phyloP scores from a whole-genome alignment of 2,888 invertebrate species.

The Lasioglossum leucozonium region DNA sequence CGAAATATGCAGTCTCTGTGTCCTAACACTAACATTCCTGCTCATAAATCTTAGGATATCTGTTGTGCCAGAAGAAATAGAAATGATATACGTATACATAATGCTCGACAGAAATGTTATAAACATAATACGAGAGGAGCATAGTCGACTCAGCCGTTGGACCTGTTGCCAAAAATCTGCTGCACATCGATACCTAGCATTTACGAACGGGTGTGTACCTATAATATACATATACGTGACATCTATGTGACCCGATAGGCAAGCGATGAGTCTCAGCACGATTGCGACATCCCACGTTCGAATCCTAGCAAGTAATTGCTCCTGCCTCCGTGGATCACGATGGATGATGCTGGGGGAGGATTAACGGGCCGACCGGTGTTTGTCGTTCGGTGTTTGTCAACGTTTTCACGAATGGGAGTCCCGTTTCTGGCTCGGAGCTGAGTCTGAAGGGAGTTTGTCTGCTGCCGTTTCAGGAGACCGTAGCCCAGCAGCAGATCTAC shows the following conservation, averaged over 20 bases:
- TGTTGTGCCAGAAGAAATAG: background rate
- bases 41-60: background rate
- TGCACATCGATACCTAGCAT: background rate
- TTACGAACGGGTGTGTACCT: constrained; percentile 1
- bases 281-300: background rate
- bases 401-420: constrained; percentile 1
- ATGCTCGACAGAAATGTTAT: background rate
- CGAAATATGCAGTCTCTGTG: constrained; percentile 10
- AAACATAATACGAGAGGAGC: background rate
- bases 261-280: background rate
- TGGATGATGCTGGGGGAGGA: constrained; percentile 12
- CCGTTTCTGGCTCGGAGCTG: background rate
- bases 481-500: constrained; percentile 88
- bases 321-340: background rate
- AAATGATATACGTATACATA: too few species aligned
- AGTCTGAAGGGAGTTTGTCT: constrained; percentile 16
- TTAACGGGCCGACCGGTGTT: background rate
- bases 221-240: background rate
- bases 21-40: constrained; percentile 10
- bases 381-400: constrained; percentile 19
- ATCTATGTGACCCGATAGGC: constrained; percentile 7
- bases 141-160: background rate
- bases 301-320: constrained; percentile 6
- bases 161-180: background rate
- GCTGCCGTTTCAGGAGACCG: constrained; percentile 87